Percentiles rank a stretch among this genome's conserved stretches.
phyloP scores from a whole-genome alignment of 2,888 invertebrate species.

The Zootermopsis nevadensis region DNA sequence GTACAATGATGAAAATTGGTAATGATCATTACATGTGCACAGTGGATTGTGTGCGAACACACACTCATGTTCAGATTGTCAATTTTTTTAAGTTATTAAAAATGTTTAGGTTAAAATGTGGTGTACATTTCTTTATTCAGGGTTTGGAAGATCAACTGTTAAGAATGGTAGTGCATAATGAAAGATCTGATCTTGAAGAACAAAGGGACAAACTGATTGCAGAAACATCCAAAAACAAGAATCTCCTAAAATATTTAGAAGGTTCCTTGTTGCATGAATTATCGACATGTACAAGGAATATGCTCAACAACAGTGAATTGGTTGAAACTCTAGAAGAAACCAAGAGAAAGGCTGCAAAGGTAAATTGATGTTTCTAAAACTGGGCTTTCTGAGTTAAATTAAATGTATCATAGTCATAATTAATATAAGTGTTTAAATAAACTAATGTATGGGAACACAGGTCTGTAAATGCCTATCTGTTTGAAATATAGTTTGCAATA shows the following conservation, averaged over 20 bases:
- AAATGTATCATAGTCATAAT: too few relatives aligned
- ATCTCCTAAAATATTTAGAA: slow-evolving; percentile 83
- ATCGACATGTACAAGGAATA: slow-evolving; percentile 88
- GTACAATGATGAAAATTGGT: too few relatives aligned
- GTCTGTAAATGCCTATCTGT: too few relatives aligned
- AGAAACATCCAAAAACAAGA: slow-evolving; percentile 89
- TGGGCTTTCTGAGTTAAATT: too few relatives aligned
- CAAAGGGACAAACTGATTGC: slow-evolving; percentile 84
- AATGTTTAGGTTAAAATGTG: not conserved
- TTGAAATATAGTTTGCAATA: too few relatives aligned
- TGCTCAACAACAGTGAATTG: slow-evolving; percentile 91
- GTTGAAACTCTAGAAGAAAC: slow-evolving; percentile 89
- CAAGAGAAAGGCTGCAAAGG: slow-evolving; percentile 87
- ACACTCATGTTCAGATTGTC: too few relatives aligned
- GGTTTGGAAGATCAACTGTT: slow-evolving; percentile 92
- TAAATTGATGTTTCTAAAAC: slow-evolving; percentile 58
- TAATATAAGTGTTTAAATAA: too few relatives aligned
- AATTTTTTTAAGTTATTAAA: too few relatives aligned
- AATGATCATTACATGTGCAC: too few relatives aligned
- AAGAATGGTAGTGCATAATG: slow-evolving; percentile 88
- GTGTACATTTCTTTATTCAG: slow-evolving; percentile 60
- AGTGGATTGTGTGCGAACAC: too few relatives aligned
- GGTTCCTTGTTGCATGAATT: slow-evolving; percentile 86
- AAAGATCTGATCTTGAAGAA: slow-evolving; percentile 88
- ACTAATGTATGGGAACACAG: too few relatives aligned